Evolutionary conservation across 2,888 invertebrate genomes (phyloP), one percentile per base, ranked within the genome.

Genomic region (Formica aserva): DNA sequence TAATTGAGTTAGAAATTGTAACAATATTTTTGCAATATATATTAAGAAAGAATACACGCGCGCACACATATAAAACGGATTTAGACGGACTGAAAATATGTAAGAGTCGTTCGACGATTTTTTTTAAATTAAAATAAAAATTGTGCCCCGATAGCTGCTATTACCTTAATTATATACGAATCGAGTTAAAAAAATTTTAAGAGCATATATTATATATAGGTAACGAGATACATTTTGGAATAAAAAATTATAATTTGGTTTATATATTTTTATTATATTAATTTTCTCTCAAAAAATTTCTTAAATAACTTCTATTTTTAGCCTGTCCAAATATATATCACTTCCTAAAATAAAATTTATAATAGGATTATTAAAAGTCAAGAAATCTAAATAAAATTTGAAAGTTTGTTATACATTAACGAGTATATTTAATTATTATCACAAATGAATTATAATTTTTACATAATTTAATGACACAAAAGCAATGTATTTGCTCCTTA

Each of bases 1-100:
- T 22, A 32, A 75, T 41, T 48, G 9, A 57, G 5, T 57, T 57
- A 22, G 8, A 57, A 57, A 26, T 57, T 22, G 22, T 22, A 13
- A 57, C 52, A n/a, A 52, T 52, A n/a, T 52, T 52, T 52, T 52
- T 52, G n/a, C n/a, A 52, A n/a, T n/a, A 52, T n/a, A 52, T 52
- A 5, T 48, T 48, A 18, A 48, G 18, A 2, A 52, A 52, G 8
- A 52, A 52, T 52, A 52, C n/a, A n/a, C 52, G n/a, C 18, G n/a
- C 45, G 18, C 4, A 45, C 15, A 18, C 4, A 18, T 52, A 52
- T 48, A 52, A 52, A 52, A 52, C 5, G 8, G 8, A 52, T 52
- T 52, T 48, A 48, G 18, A n/a, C 3, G 8, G n/a, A 8, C 8
- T 52, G 8, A 52, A 52, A 52, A 52, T 52, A 1, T 48, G n/a